These are phyloP conservation scores for Saimiri boliviensis DNA, from an alignment of 2,113 vertebrate species.

Conservation along the genomic window DNA sequence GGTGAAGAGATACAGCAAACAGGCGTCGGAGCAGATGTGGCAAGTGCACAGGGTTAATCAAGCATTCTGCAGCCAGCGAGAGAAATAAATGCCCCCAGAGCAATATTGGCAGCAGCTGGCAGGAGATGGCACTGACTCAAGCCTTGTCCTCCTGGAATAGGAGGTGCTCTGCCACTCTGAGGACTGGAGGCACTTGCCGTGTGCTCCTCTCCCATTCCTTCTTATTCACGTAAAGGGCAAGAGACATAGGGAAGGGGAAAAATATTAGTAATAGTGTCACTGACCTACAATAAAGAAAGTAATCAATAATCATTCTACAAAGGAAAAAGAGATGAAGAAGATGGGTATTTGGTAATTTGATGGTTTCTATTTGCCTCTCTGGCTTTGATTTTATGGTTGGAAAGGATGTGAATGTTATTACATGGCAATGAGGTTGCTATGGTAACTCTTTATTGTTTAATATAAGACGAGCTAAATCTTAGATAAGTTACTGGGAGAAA, in stretches of 20 bases:
- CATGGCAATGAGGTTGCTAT: constrained; percentile 69
- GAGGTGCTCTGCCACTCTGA: not conserved
- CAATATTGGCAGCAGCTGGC: not conserved
- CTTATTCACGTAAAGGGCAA: not conserved
- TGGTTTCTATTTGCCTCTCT: constrained; percentile 73
- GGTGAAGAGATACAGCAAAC: not conserved
- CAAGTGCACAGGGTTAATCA: constrained; percentile 53
- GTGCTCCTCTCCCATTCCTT: not conserved
- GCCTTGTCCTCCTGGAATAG: not conserved
- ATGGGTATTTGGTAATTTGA: constrained; percentile 69
- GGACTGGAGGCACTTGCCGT: fast-evolving
- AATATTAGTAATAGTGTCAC: constrained; percentile 32
- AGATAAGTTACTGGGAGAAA: constrained; percentile 73
- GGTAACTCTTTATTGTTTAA: constrained; percentile 82
- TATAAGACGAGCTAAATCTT: constrained; percentile 78
- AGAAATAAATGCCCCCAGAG: constrained; percentile 39
- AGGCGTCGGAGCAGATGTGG: constrained; percentile 12
- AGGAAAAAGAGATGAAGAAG: constrained; percentile 22
- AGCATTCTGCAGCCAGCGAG: constrained; percentile 51
- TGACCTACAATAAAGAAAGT: constrained; percentile 43
- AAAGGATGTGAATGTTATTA: constrained; percentile 67
- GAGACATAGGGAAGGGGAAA: not conserved
- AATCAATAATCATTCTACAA: constrained; percentile 63
- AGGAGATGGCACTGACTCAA: constrained; percentile 41
- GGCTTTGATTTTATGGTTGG: constrained; percentile 75